Percentiles rank a stretch among this genome's conserved stretches.
Conservation (phyloP, 2,888 invertebrate species). For the Diaperis boleti region DNA sequence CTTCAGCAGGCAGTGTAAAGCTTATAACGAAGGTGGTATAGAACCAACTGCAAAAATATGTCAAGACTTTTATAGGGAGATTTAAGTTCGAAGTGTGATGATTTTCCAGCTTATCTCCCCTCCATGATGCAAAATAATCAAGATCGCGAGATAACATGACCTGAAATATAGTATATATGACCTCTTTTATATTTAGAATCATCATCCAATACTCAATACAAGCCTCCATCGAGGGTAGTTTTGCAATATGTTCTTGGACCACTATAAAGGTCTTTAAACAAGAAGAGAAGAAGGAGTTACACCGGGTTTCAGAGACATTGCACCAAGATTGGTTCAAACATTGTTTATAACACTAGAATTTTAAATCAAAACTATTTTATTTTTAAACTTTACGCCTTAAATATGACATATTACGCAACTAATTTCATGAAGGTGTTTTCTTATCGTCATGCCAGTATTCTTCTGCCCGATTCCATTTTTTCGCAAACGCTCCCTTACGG, state of each 20-base stretch:
- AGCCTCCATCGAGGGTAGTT: background rate
- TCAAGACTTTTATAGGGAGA: background rate
- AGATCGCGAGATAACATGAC: background rate
- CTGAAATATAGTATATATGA: background rate
- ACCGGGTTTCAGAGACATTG: too few relatives aligned
- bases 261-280: background rate
- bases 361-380: too few relatives aligned
- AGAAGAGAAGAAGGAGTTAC: background rate
- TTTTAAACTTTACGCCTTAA: too few relatives aligned
- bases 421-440: too few relatives aligned
- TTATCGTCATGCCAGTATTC: too few relatives aligned
- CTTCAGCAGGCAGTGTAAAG: background rate
- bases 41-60: background rate
- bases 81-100: background rate
- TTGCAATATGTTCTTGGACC: background rate
- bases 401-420: too few relatives aligned
- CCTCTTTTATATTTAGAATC: conserved; percentile 10
- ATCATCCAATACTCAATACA: conserved; percentile 10
- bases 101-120: background rate
- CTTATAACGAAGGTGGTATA: background rate
- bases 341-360: too few relatives aligned
- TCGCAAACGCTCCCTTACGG: too few relatives aligned
- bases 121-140: background rate
- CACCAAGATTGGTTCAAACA: too few relatives aligned
- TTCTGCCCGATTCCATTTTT: too few relatives aligned